phyloP scores from a whole-genome alignment of 1,140 invertebrate genomes.

The Apis florea region DNA sequence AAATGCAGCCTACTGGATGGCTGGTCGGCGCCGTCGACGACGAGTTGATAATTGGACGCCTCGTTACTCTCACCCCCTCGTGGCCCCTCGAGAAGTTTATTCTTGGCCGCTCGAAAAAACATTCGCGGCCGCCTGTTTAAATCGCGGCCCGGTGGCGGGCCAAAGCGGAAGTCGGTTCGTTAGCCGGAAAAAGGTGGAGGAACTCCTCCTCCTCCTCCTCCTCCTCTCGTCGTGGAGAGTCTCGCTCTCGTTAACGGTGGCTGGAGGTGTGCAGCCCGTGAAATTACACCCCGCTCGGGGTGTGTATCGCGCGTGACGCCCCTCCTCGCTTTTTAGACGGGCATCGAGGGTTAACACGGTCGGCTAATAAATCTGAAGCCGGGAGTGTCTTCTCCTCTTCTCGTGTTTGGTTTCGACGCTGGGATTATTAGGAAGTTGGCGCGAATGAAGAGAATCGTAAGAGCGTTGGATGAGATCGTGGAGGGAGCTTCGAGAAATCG shows the following conservation, averaged over 20 bases:
- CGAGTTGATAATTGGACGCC: conserved; percentile 73
- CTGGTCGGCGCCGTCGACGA: conserved; percentile 35
- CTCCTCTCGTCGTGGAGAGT: neutral
- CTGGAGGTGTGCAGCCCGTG: conserved; percentile 35
- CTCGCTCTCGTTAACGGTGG: conserved; percentile 54
- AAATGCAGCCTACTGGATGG: conserved; percentile 55
- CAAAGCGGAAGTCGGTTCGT: conserved; percentile 62
- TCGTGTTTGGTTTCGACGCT: neutral
- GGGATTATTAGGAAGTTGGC: neutral
- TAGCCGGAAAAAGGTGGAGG: conserved; percentile 54
- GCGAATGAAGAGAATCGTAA: neutral
- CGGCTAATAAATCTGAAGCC: conserved; percentile 40
- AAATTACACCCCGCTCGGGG: conserved; percentile 51
- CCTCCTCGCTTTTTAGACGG: conserved; percentile 6
- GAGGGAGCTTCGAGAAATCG: too few species aligned
- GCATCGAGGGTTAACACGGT: conserved; percentile 19
- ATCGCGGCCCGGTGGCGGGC: conserved; percentile 36
- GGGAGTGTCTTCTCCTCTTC: neutral
- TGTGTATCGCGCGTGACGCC: conserved; percentile 49
- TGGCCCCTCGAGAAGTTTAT: conserved; percentile 13
- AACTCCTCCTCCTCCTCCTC: conserved; percentile 11
- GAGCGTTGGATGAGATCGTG: too few species aligned
- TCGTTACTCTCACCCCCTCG: conserved; percentile 66
- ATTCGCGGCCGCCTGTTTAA: conserved; percentile 58
- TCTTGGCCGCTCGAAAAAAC: conserved; percentile 41